Conservation (phyloP, 2,113 vertebrate genomes). For the Tursiops truncatus region DNA sequence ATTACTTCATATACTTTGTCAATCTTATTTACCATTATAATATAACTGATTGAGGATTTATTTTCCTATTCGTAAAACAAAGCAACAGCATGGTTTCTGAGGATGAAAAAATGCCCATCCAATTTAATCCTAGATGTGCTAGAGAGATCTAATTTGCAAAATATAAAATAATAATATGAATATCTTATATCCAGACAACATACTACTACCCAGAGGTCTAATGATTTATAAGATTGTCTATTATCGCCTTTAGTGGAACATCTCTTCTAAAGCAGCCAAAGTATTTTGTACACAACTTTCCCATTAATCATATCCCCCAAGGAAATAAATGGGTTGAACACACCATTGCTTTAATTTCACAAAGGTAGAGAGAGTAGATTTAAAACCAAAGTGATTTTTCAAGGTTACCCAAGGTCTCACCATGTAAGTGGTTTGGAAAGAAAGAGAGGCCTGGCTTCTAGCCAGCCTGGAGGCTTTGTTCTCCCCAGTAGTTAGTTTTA, state of each 20-base stretch:
- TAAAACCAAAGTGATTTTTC: slow-evolving; percentile 14
- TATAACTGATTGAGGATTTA: background rate
- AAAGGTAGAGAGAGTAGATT: background rate
- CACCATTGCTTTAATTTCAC: slow-evolving; percentile 21
- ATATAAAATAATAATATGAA: background rate
- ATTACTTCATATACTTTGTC: background rate
- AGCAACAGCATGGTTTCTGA: background rate
- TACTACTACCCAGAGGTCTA: background rate
- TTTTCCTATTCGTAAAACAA: background rate
- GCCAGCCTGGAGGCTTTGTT: background rate
- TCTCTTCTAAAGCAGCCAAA: background rate
- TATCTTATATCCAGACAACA: background rate
- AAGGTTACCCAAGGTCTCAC: background rate
- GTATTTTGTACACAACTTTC: background rate
- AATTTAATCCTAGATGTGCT: background rate
- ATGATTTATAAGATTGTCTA: background rate
- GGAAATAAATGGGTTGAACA: slow-evolving; percentile 11
- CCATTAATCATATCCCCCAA: slow-evolving; percentile 3
- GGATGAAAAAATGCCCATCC: background rate
- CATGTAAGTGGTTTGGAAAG: background rate
- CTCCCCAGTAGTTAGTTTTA: background rate
- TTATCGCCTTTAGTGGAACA: background rate
- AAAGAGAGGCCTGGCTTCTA: background rate
- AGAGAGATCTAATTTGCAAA: slow-evolving; percentile 32
- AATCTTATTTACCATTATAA: background rate